Percentiles rank a stretch among this genome's conserved stretches.
These are phyloP conservation scores for Bombus breviceps DNA, from an alignment of 1,140 invertebrate genomes.

Conservation along the genomic window DNA sequence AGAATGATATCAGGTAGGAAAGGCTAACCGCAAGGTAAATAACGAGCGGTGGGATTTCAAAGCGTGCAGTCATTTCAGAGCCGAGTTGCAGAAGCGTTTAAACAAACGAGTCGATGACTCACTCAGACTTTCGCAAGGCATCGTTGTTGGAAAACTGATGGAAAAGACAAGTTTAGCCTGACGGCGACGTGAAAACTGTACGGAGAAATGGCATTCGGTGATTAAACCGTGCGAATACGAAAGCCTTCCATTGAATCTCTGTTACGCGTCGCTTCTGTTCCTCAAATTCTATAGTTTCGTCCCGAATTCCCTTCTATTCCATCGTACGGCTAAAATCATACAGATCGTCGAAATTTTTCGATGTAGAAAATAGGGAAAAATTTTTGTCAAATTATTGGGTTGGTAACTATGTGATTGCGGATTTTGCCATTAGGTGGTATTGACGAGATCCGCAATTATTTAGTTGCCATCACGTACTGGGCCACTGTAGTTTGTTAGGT, in stretches of 20 bases:
- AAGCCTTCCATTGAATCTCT: background rate
- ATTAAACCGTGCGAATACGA: background rate
- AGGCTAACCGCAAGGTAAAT: background rate
- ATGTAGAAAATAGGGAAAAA: too few relatives aligned
- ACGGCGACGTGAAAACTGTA: background rate
- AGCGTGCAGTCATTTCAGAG: background rate
- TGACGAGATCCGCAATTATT: too few relatives aligned
- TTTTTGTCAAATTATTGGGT: background rate
- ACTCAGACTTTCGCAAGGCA: conserved; percentile 28
- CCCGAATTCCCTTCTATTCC: too few relatives aligned
- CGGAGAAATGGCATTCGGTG: background rate
- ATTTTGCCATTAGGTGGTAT: too few relatives aligned
- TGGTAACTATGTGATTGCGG: too few relatives aligned
- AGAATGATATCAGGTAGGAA: too few relatives aligned
- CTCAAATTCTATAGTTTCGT: background rate
- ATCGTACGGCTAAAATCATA: background rate
- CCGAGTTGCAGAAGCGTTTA: conserved; percentile 24
- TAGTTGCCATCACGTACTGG: too few relatives aligned
- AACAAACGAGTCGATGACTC: conserved; percentile 36
- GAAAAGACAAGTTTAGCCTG: conserved; percentile 23
- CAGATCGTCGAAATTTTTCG: background rate
- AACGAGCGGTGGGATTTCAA: background rate
- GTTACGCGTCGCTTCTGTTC: background rate
- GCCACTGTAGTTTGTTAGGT: too few relatives aligned
- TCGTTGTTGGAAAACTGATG: conserved; percentile 9